phyloP scores from a whole-genome alignment of 2,797 vertebrate genomes.

The Sebastes flavidus region DNA sequence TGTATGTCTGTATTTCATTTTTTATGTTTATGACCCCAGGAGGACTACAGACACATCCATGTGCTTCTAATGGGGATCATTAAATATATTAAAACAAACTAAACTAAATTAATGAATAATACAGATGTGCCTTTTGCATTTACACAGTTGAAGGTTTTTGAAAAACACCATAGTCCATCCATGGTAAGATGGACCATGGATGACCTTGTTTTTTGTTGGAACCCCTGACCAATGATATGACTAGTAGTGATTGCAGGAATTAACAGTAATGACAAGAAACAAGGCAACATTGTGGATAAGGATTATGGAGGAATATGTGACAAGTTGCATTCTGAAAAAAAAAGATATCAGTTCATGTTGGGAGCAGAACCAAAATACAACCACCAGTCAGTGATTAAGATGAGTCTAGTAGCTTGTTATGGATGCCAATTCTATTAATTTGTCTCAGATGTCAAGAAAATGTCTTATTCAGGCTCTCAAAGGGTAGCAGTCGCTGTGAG shows the following conservation, averaged over 20 bases:
- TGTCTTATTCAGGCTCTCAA: slow-evolving; percentile 1
- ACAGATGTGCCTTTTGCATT: neutral
- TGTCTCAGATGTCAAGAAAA: slow-evolving; percentile 24
- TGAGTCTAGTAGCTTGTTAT: neutral
- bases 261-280: neutral
- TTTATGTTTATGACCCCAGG: too few species aligned
- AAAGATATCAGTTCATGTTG: neutral
- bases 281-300: neutral
- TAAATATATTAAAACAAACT: neutral
- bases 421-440: neutral
- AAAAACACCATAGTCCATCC: too few species aligned
- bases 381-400: neutral
- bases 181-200: too few species aligned
- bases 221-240: neutral
- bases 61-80: too few species aligned
- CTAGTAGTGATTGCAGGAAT: neutral
- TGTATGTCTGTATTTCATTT: too few species aligned
- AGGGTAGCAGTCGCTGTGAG: slow-evolving; percentile 13
- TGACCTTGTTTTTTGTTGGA: neutral
- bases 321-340: neutral
- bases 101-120: neutral
- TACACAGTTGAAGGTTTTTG: neutral
- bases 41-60: too few species aligned
- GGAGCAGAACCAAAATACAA: neutral
- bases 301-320: neutral